Percentiles rank a stretch among this genome's conserved stretches.
Conservation (phyloP, 2,888 invertebrate species). For the Oxycera nigricornis region DNA sequence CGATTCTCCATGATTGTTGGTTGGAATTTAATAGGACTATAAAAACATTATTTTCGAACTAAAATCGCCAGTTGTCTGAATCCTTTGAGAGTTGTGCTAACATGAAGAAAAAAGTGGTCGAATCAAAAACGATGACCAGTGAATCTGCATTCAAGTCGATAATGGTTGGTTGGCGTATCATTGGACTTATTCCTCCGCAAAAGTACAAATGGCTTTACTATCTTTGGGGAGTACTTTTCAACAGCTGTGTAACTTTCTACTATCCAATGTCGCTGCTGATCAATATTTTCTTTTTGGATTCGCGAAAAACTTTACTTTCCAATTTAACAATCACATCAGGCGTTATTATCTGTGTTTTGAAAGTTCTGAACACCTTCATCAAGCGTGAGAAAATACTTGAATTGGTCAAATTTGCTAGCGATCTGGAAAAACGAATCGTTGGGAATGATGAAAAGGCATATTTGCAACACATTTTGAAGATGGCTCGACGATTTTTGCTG, state of each 20-base stretch:
- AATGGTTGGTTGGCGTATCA: constrained; percentile 55
- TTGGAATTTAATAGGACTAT: too few species aligned
- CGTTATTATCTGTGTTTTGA: constrained; percentile 55
- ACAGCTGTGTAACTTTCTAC: constrained; percentile 53
- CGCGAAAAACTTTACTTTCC: constrained; percentile 53
- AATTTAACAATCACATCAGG: constrained; percentile 57
- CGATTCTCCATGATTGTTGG: too few species aligned
- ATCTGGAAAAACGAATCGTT: constrained; percentile 51
- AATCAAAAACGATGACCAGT: neutral
- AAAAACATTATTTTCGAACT: too few species aligned
- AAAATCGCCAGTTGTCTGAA: too few species aligned
- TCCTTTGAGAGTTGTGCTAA: neutral
- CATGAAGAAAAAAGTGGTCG: neutral
- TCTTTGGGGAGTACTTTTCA: constrained; percentile 50
- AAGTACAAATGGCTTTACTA: constrained; percentile 45
- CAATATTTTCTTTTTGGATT: constrained; percentile 52
- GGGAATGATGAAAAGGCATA: constrained; percentile 49
- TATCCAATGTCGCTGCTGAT: constrained; percentile 56
- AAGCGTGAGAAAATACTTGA: neutral
- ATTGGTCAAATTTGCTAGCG: constrained; percentile 40
- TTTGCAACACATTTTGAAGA: constrained; percentile 49
- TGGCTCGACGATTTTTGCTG: constrained; percentile 51
- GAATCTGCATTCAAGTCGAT: constrained; percentile 52
- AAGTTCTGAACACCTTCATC: constrained; percentile 48
- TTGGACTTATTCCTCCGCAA: constrained; percentile 52